These are phyloP conservation scores for Zootermopsis nevadensis DNA, from an alignment of 2,888 invertebrate species.

Conservation along the genomic window DNA sequence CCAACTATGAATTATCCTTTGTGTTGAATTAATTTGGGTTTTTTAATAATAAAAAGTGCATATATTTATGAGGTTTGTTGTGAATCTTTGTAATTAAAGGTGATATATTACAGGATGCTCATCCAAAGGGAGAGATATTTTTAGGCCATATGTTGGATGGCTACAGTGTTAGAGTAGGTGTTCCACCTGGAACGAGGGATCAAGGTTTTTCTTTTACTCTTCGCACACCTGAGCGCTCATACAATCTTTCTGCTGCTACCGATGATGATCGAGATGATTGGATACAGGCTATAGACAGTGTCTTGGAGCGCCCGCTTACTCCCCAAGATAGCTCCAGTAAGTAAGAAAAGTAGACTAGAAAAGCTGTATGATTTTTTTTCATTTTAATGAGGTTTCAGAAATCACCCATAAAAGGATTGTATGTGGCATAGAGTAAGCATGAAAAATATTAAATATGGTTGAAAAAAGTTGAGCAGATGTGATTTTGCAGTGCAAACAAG, in stretches of 20 bases:
- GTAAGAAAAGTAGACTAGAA: constrained; percentile 57
- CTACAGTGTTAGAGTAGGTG: constrained; percentile 78
- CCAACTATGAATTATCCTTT: background rate
- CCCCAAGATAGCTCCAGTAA: constrained; percentile 82
- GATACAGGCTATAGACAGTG: constrained; percentile 80
- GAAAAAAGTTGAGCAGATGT: no score
- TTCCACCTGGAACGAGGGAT: constrained; percentile 76
- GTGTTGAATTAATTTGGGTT: background rate
- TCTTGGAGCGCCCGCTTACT: constrained; percentile 79
- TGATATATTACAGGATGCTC: constrained; percentile 73
- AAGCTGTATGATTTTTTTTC: background rate
- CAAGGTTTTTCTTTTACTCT: constrained; percentile 85
- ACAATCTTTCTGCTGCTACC: constrained; percentile 79
- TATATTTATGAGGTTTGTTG: no score
- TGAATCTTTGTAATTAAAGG: background rate
- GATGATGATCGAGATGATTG: constrained; percentile 84
- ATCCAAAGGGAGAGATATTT: constrained; percentile 92
- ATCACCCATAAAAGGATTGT: no score
- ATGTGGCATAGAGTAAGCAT: no score
- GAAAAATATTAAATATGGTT: no score
- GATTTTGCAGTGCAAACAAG: no score
- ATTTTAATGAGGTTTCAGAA: background rate
- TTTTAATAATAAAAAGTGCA: no score
- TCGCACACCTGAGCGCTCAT: constrained; percentile 82
- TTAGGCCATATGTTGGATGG: constrained; percentile 83